Conservation (phyloP, 2,797 vertebrate genomes). For the Coregonus sp. region DNA sequence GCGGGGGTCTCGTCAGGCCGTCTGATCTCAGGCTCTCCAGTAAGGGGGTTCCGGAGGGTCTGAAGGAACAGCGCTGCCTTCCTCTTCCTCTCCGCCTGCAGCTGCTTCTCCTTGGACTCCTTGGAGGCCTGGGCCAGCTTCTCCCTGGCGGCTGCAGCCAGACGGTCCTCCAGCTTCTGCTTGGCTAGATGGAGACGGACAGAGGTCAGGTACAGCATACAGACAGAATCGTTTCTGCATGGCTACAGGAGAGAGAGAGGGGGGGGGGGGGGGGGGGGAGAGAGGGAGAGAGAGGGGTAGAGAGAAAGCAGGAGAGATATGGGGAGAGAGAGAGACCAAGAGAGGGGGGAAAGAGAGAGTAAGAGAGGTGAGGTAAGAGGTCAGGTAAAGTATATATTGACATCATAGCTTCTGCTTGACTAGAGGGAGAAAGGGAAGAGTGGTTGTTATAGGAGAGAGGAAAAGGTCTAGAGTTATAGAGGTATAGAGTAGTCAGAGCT, state of each 20-base stretch:
- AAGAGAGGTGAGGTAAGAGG: background rate
- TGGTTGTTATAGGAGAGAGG: no score
- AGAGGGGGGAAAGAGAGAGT: background rate
- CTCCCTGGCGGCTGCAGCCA: slow-evolving; percentile 93
- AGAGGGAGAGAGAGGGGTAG: no score
- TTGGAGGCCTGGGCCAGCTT: slow-evolving; percentile 98
- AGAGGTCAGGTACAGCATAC: slow-evolving; percentile 16
- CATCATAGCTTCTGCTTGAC: no score
- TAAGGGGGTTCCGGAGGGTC: slow-evolving; percentile 82
- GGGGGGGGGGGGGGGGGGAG: background rate
- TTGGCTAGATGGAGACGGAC: slow-evolving; percentile 79
- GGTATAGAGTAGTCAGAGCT: background rate
- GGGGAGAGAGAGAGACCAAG: no score
- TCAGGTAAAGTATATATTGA: no score
- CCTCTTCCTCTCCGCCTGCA: slow-evolving; percentile 95
- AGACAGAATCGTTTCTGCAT: background rate
- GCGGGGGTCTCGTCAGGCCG: slow-evolving; percentile 77
- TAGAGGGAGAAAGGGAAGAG: no score
- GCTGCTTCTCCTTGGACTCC: slow-evolving; percentile 97
- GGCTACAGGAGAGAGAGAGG: background rate
- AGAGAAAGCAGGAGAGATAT: no score
- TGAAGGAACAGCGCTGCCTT: slow-evolving; percentile 95
- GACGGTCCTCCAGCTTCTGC: slow-evolving; percentile 93
- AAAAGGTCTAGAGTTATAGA: background rate
- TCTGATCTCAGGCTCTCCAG: slow-evolving; percentile 81